Percentiles rank a stretch among this genome's conserved stretches.
Conservation (phyloP, 1,140 invertebrate species). For the Pararge aegeria region DNA sequence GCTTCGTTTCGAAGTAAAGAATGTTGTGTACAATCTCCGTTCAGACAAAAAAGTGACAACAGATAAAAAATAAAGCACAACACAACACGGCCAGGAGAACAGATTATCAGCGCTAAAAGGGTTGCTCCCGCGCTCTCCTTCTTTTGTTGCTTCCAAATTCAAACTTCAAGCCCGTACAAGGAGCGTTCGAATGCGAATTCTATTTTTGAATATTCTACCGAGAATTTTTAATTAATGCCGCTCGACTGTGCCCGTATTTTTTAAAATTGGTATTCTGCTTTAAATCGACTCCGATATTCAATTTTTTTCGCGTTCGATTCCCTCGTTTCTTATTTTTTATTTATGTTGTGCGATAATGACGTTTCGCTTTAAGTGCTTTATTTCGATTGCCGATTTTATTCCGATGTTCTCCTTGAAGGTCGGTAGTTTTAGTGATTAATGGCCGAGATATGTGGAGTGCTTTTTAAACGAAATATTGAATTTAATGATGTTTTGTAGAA, state of each 20-base stretch:
- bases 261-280: conserved; percentile 76
- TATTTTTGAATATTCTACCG: conserved; percentile 80
- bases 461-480: conserved; percentile 79
- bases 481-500: conserved; percentile 76
- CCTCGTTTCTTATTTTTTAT: conserved; percentile 69
- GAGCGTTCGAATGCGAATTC: conserved; percentile 78
- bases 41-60: conserved; percentile 78
- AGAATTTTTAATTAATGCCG: conserved; percentile 80
- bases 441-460: conserved; percentile 75
- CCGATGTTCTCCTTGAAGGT: conserved; percentile 77
- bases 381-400: conserved; percentile 78
- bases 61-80: conserved; percentile 70
- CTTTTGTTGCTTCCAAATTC: conserved; percentile 78
- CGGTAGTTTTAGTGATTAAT: conserved; percentile 79
- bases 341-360: conserved; percentile 79
- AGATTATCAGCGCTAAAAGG: conserved; percentile 80
- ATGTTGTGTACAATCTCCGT: conserved; percentile 78
- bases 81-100: conserved; percentile 73
- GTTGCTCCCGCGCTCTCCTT: conserved; percentile 76
- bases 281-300: conserved; percentile 77
- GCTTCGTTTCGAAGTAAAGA: conserved; percentile 78
- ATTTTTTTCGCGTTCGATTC: conserved; percentile 78
- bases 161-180: conserved; percentile 76
- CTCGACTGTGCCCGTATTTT: conserved; percentile 72
- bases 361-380: conserved; percentile 79